Evolutionary conservation across 2,797 vertebrate species (phyloP).

Genomic region (Forpus xanthops): DNA sequence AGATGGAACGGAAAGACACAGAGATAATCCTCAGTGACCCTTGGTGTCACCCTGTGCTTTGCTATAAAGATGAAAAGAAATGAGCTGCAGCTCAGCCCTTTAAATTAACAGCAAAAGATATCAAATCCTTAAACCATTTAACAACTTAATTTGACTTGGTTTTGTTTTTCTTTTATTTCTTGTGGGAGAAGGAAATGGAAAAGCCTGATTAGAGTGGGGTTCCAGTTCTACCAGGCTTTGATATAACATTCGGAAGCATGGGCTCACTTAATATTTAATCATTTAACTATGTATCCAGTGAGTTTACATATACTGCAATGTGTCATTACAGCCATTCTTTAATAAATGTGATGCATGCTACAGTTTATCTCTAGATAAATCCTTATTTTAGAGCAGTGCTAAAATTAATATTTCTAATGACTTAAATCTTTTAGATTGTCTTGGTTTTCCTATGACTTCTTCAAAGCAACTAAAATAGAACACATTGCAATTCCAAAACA

Average conservation of each 20-base stretch:
- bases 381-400: not conserved
- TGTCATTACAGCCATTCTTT: not conserved
- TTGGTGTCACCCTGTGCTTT: constrained; percentile 49
- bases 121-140: constrained; percentile 60
- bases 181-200: constrained; percentile 25
- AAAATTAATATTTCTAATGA: constrained; percentile 9
- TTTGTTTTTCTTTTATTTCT: constrained; percentile 58
- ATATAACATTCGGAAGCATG: constrained; percentile 26
- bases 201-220: not conserved
- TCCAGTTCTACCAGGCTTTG: constrained; percentile 51
- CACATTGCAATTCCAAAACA: not conserved
- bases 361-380: not conserved
- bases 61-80: constrained; percentile 66
- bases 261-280: constrained; percentile 46
- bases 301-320: not conserved
- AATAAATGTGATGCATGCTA: not conserved
- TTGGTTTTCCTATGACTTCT: not conserved
- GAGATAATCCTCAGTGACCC: constrained; percentile 36
- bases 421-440: not conserved
- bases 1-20: constrained; percentile 40
- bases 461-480: constrained; percentile 12
- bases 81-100: constrained; percentile 45
- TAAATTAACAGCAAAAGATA: constrained; percentile 64
- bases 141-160: constrained; percentile 69
- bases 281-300: not conserved